Evolutionary conservation across 2,888 invertebrate species (phyloP), one percentile per base, ranked within the genome.

Genomic region (Margaritifera margaritifera): DNA sequence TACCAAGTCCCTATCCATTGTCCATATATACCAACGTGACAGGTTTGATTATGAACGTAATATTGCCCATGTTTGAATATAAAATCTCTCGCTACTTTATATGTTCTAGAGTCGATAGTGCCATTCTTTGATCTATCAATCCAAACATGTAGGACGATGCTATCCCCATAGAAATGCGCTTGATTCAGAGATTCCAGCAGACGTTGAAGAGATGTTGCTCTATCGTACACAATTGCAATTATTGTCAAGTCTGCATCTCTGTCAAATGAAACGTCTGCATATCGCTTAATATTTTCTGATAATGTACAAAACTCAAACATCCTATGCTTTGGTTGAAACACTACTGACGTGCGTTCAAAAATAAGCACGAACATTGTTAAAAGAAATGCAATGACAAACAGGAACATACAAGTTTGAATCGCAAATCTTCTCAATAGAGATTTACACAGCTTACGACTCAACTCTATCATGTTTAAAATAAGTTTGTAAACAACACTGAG

Each of bases 1-100:
- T 79, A 66, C 87, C 87, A 87, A 0, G 86, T 83, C 2, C 42
- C 42, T 2, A 42, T 42, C 42, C 42, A 42, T 11, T 42, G 42
- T 42, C 42, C 42, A 42, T 42, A 42, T 42, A 42, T 42, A 42
- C 42, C 42, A 15, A 62, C 72, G 64, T 72, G 72, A 22, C 54
- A 25, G 1, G 61, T 62, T 20, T 72, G 72, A 6, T 67, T 64
- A 50, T 62, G 67, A 15, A 68, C 64, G n/a, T 25, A 24, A 22
- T 55, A 55, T 4, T 22, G 50, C 1, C 72, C 72, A 61, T 72
- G 66, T 31, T 55, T n/a, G 54, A 72, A 72, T 31, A 22, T 62
- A 51, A 72, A 72, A 4, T 58, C 62, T 51, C 20, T 56, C 6
- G 67, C 69, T 4, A 51, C 53, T 3, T 0, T 42, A 22, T 59